Conservation (phyloP, 2,797 vertebrate species). For the Dicrostonyx torquatus region DNA sequence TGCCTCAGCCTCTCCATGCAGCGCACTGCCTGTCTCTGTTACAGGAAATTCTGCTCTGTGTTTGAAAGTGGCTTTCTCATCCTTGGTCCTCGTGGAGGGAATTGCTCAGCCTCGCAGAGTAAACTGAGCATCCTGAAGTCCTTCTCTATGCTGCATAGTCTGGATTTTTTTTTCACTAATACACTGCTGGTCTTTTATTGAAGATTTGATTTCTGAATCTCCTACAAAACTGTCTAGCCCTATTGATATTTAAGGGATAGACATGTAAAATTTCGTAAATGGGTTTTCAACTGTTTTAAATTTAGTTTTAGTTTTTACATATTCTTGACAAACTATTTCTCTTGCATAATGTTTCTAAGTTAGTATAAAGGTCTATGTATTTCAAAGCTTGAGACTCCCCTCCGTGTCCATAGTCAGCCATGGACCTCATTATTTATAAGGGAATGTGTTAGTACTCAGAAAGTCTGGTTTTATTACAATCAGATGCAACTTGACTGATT, state of each 20-base stretch:
- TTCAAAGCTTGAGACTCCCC: background rate
- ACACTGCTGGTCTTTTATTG: background rate
- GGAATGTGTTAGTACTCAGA: background rate
- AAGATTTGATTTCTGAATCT: background rate
- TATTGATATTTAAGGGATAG: constrained; percentile 17
- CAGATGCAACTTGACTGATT: background rate
- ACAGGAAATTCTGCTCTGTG: background rate
- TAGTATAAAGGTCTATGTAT: constrained; percentile 43
- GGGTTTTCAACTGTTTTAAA: constrained; percentile 31
- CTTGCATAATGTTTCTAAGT: constrained; percentile 19
- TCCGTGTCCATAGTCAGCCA: background rate
- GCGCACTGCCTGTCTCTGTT: background rate
- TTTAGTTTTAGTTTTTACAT: constrained; percentile 9
- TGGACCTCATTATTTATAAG: background rate
- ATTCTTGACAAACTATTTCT: constrained; percentile 1
- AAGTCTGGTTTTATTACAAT: background rate
- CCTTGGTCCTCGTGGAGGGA: background rate
- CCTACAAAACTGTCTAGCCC: constrained; percentile 20
- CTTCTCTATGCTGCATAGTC: background rate
- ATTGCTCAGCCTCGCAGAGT: background rate
- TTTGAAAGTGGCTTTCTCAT: background rate
- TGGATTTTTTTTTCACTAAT: constrained; percentile 25
- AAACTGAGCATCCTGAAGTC: background rate
- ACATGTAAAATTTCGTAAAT: constrained; percentile 4
- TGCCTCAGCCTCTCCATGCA: background rate